A percentile compares a stretch with the other conserved stretches of the same genome.
Conservation (phyloP, 2,888 invertebrate genomes). For the Eupeodes luniger region DNA sequence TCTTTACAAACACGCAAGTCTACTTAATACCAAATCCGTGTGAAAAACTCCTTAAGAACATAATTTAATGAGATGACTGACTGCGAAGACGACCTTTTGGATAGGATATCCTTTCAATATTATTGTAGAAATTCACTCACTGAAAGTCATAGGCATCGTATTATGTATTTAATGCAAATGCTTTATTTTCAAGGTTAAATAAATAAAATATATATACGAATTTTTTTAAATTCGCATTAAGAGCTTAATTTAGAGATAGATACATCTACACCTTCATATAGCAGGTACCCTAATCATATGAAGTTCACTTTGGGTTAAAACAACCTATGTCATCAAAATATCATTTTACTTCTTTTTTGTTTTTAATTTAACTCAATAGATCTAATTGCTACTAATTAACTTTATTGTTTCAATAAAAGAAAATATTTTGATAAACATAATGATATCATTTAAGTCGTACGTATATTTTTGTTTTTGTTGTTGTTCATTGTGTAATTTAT, state of each 20-base stretch:
- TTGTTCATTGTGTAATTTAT: background rate
- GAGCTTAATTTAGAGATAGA: no score
- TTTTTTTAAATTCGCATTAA: no score
- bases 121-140: no score
- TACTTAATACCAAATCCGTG: background rate
- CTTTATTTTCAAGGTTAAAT: no score
- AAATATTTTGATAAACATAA: constrained; percentile 13
- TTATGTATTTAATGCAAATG: no score
- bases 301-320: background rate
- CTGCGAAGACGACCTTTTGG: background rate
- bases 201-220: no score
- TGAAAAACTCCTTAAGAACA: background rate
- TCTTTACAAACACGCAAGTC: background rate
- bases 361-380: background rate
- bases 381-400: background rate
- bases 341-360: background rate
- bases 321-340: constrained; percentile 1
- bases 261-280: no score
- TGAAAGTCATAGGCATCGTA: no score
- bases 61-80: background rate
- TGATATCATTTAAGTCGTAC: background rate
- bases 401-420: constrained; percentile 4
- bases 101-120: background rate
- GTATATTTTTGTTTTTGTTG: background rate
- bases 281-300: background rate